Evolutionary conservation across 1,140 invertebrate species (phyloP), one percentile per base, ranked within the genome.

Genomic region (Caenorhabditis remanei): DNA sequence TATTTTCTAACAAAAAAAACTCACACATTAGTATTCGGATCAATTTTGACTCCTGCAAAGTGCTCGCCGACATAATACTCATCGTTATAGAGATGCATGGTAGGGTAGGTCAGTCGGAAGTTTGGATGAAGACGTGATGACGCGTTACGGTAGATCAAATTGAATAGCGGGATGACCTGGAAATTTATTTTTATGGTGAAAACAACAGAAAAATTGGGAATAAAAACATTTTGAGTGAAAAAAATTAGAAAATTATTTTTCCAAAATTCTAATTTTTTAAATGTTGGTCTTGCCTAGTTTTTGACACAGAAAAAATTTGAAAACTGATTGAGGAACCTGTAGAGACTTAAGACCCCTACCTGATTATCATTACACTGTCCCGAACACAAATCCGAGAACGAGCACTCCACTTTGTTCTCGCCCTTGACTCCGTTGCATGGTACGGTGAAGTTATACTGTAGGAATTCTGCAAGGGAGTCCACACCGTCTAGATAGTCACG

Each of bases 61-160:
- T 89, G 88, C 53, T 89, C 89, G 24, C 89, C 89, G 3, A 89
- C 89, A 50, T 89, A 89, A 82, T 87, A 89, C 32, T 89, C 89
- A 83, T 89, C 89, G 53, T 89, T 89, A 75, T 89, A 89, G 16
- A 89, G 41, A 85, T 89, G 89, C 89, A 89, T 89, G 61, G 89
- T 89, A 1, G 89, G 89, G 58, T 87, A 89, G 21, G 89, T 89
- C 53, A 89, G 67, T 21, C 89, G 88, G 83, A 89, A 89, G 67
- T 89, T 89, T n/a, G 89, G 89, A 84, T 89, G 89, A 24, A 87
- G 85, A 50, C 89, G 75, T 11, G 65, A 82, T 0, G 85, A 88
- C 14, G 83, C 32, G 58, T 89, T 89, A 16, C 88, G 87, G 83
- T 89, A 89, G 85, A 89, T 88, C n/a, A 89, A 61, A 40, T 87